Conservation (phyloP, 2,797 vertebrate genomes). For the Hoplostethus atlanticus region DNA sequence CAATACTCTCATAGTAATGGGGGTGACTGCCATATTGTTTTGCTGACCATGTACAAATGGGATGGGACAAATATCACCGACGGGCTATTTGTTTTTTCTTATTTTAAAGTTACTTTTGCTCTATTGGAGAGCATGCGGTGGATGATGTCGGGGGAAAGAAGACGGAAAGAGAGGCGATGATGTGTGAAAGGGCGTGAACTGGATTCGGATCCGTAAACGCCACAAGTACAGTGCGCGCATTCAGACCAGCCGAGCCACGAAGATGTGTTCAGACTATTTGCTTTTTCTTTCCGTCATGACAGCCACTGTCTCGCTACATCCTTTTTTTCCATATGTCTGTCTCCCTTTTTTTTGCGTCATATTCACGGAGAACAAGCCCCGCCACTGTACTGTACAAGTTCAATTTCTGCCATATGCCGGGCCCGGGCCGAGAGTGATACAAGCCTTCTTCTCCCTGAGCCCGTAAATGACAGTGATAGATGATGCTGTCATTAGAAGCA, state of each 20-base stretch:
- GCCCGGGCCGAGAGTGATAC: slow-evolving; percentile 47
- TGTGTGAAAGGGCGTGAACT: neutral
- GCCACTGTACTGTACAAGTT: slow-evolving; percentile 31
- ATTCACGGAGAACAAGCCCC: slow-evolving; percentile 37
- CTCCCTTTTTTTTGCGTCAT: slow-evolving; percentile 23
- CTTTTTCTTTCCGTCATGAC: slow-evolving; percentile 19
- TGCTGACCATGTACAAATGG: slow-evolving; percentile 7
- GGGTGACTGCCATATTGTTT: slow-evolving; percentile 34
- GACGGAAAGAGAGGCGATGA: neutral
- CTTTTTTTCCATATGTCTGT: slow-evolving; percentile 29
- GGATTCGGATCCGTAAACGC: neutral
- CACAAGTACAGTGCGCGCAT: neutral
- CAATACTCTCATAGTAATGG: slow-evolving; percentile 28
- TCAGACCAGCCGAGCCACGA: neutral
- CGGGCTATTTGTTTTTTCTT: neutral
- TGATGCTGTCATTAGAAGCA: slow-evolving; percentile 68
- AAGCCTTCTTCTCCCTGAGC: slow-evolving; percentile 50
- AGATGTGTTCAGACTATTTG: slow-evolving; percentile 11
- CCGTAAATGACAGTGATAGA: slow-evolving; percentile 70
- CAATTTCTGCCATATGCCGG: slow-evolving; percentile 39
- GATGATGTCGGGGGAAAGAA: neutral
- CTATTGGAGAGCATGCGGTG: neutral
- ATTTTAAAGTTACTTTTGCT: neutral
- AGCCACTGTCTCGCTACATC: slow-evolving; percentile 16
- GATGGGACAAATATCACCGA: slow-evolving; percentile 29